Conservation (phyloP, 1,140 invertebrate genomes). For the Batillaria attramentaria region DNA sequence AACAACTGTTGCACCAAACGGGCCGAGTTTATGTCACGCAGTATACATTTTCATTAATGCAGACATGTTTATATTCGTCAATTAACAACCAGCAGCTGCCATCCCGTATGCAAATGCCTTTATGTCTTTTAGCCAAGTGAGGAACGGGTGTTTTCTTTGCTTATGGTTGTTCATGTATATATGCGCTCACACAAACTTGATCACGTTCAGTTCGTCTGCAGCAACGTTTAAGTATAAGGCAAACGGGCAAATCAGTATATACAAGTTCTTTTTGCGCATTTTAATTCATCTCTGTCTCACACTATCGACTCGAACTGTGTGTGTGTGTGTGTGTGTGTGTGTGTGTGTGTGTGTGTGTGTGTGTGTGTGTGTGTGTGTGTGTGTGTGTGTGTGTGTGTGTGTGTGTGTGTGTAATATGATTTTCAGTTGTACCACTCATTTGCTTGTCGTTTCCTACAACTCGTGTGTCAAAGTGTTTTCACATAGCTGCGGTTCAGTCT, state of each 20-base stretch:
- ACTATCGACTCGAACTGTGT: not conserved
- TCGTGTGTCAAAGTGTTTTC: not conserved
- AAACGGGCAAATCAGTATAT: no score
- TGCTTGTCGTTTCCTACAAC: not conserved
- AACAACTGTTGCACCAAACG: no score
- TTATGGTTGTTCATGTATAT: not conserved
- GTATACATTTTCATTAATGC: no score
- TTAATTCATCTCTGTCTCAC: not conserved
- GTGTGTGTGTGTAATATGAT: not conserved
- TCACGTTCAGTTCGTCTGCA: not conserved
- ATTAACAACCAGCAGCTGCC: no score
- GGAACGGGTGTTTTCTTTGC: no score
- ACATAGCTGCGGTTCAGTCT: not conserved
- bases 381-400: not conserved
- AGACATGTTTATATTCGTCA: no score
- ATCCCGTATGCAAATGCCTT: no score
- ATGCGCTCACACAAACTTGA: not conserved
- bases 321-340: not conserved
- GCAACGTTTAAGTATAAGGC: not conserved
- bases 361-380: slow-evolving; percentile 5
- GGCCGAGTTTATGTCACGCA: no score
- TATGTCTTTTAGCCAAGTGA: no score
- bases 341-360: slow-evolving; percentile 1
- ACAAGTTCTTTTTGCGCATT: not conserved
- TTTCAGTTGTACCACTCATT: not conserved